phyloP scores from a whole-genome alignment of 2,797 vertebrate species.

The Meda fulgida region DNA sequence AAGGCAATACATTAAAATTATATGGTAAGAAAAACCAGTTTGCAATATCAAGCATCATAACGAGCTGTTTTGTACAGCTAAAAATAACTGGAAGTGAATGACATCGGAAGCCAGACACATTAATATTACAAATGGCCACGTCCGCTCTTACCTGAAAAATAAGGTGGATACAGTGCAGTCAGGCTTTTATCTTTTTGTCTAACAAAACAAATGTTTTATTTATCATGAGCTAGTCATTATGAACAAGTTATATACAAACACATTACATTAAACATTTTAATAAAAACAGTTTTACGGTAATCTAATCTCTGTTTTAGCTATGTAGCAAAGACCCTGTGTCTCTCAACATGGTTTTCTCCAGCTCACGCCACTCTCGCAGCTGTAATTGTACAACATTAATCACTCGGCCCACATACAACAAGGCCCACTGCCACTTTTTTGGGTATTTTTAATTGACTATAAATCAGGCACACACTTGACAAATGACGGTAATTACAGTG shows the following conservation, averaged over 20 bases:
- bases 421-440: constrained; percentile 79
- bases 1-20: no score
- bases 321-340: constrained; percentile 35
- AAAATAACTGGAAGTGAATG: no score
- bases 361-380: constrained; percentile 72
- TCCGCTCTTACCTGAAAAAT: no score
- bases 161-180: no score
- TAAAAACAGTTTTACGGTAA: not conserved
- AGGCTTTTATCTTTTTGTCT: not conserved
- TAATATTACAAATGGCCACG: no score
- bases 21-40: no score
- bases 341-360: constrained; percentile 62
- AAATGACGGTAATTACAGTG: constrained; percentile 92
- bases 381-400: constrained; percentile 83
- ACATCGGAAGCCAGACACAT: no score
- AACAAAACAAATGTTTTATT: not conserved
- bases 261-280: not conserved
- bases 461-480: constrained; percentile 90
- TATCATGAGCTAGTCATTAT: not conserved
- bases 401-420: constrained; percentile 69
- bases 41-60: no score
- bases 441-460: constrained; percentile 91
- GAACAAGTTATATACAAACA: not conserved
- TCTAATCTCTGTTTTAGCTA: not conserved
- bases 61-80: no score